A percentile compares a stretch with the other conserved stretches of the same genome.
Conservation (phyloP, 2,888 invertebrate species). For the Venusia cambrica region DNA sequence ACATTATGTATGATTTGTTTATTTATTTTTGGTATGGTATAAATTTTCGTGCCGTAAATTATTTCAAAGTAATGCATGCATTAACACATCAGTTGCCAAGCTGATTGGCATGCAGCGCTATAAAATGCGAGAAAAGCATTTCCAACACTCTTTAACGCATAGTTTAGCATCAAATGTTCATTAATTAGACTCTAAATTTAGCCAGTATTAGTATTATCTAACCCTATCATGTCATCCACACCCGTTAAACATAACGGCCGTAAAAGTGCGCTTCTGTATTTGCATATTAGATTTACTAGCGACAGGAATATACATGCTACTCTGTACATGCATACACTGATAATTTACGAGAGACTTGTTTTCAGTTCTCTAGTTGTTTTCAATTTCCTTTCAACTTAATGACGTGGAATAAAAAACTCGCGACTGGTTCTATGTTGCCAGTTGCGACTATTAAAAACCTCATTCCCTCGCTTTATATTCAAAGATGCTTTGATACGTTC, state of each 20-base stretch:
- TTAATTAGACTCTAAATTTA: constrained; percentile 12
- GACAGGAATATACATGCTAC: constrained; percentile 13
- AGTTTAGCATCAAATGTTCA: constrained; percentile 14
- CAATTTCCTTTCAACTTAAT: constrained; percentile 27
- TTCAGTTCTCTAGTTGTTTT: constrained; percentile 27
- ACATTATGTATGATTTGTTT: too few relatives aligned
- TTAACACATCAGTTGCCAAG: too few relatives aligned
- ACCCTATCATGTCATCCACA: constrained; percentile 26
- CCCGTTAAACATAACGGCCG: constrained; percentile 23
- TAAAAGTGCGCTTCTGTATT: constrained; percentile 21
- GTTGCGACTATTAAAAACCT: constrained; percentile 15
- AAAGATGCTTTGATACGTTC: constrained; percentile 23
- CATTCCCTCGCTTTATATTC: constrained; percentile 20
- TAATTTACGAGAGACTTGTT: constrained; percentile 26
- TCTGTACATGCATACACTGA: constrained; percentile 13
- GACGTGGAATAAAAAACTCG: constrained; percentile 23
- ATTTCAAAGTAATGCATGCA: too few relatives aligned
- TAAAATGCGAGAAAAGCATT: not conserved
- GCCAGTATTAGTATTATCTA: constrained; percentile 24
- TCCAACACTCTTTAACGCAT: not conserved
- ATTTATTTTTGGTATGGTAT: too few relatives aligned
- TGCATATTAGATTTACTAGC: constrained; percentile 27
- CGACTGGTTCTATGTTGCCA: constrained; percentile 19
- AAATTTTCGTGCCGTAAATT: too few relatives aligned
- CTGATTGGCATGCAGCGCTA: not conserved